Conservation (phyloP, 2,797 vertebrate species). For the Molossus molossus region DNA sequence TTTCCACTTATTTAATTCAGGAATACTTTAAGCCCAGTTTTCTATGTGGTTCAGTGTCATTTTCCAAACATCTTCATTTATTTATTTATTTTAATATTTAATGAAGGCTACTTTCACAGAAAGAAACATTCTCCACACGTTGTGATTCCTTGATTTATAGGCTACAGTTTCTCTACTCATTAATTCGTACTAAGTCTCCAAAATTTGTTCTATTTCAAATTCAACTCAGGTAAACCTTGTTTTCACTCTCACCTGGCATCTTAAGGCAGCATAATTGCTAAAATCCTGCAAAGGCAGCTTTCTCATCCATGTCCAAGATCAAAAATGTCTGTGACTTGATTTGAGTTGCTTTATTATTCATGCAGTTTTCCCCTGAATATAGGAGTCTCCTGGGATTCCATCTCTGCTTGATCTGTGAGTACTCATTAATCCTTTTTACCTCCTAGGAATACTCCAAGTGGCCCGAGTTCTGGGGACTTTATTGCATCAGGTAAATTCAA, state of each 20-base stretch:
- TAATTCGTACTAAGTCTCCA: not conserved
- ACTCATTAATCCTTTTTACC: not conserved
- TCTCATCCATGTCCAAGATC: not conserved
- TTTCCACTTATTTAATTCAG: not conserved
- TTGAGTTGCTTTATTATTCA: not conserved
- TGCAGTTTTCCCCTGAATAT: not conserved
- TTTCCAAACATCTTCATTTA: not conserved
- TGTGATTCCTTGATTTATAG: not conserved
- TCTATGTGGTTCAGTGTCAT: not conserved
- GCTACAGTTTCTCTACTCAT: too few species aligned
- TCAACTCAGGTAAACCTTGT: not conserved
- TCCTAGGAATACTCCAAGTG: not conserved
- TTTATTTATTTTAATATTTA: too few species aligned
- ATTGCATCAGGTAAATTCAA: not conserved
- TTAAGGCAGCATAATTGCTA: not conserved
- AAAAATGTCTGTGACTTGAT: not conserved
- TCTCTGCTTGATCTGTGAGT: not conserved
- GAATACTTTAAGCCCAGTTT: not conserved
- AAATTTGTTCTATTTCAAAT: not conserved
- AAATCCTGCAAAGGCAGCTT: not conserved
- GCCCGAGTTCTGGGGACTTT: not conserved
- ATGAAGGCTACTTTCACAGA: not conserved
- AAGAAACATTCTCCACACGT: not conserved
- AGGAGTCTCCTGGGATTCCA: not conserved
- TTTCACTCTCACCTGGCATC: not conserved